Evolutionary conservation across 2,113 vertebrate species (phyloP).

Genomic region (Macroglossus sobrinus): DNA sequence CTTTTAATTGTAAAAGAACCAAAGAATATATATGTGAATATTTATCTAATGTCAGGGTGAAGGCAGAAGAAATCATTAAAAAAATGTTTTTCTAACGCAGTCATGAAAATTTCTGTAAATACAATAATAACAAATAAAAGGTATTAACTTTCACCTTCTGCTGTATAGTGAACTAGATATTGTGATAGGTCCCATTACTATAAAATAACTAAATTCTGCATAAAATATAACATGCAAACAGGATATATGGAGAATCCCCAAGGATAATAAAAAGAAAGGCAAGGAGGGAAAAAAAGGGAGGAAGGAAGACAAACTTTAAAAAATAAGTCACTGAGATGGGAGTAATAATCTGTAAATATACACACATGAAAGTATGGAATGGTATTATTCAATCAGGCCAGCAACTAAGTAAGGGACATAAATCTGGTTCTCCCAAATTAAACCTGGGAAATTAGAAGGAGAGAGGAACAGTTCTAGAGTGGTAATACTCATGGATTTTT

Average conservation of each 20-base stretch:
- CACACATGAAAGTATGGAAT: too few relatives aligned
- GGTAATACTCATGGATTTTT: too few relatives aligned
- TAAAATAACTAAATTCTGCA: neutral
- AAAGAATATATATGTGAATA: neutral
- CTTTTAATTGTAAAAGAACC: neutral
- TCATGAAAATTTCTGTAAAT: neutral
- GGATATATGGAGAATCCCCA: neutral
- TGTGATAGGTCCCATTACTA: too few relatives aligned
- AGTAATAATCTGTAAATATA: neutral
- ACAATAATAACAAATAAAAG: neutral
- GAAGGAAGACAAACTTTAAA: neutral
- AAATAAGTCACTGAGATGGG: neutral
- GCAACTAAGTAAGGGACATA: neutral
- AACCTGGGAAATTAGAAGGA: neutral
- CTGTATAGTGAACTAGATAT: neutral
- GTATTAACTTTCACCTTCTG: neutral
- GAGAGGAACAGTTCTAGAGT: neutral
- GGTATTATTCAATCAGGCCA: neutral
- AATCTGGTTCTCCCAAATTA: neutral
- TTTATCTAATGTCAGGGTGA: neutral
- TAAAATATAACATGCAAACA: neutral
- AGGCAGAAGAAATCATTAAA: neutral
- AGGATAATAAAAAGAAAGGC: neutral
- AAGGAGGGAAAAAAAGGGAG: neutral
- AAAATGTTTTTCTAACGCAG: neutral